phyloP scores from a whole-genome alignment of 2,113 vertebrate genomes.

The Chloropsis hardwickii region DNA sequence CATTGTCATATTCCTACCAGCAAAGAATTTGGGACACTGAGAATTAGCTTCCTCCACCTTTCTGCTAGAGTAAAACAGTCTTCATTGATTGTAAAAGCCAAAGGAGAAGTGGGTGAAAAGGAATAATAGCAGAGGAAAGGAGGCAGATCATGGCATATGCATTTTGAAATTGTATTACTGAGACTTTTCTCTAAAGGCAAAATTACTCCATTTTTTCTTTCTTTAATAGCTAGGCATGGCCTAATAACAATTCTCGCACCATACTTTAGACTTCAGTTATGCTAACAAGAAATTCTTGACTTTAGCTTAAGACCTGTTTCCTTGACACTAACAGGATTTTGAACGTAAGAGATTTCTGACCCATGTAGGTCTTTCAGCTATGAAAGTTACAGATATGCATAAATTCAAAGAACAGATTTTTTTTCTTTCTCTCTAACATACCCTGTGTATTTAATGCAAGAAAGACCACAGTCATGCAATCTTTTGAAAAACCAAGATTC shows the following conservation, averaged over 20 bases:
- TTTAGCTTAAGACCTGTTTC: not conserved
- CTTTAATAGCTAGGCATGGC: not conserved
- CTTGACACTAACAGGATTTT: not conserved
- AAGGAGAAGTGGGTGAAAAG: not conserved
- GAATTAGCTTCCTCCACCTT: not conserved
- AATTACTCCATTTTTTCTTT: not conserved
- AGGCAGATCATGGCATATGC: rapidly evolving
- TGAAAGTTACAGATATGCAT: not conserved
- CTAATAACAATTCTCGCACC: not conserved
- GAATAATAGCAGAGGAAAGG: not conserved
- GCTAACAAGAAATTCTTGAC: not conserved
- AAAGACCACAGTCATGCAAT: not conserved
- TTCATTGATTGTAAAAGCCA: not conserved
- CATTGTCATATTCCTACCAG: not conserved
- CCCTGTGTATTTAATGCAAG: not conserved
- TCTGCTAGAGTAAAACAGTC: not conserved
- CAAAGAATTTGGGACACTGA: not conserved
- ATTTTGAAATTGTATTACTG: not conserved
- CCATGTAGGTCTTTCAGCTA: rapidly evolving
- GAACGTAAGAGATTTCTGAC: not conserved
- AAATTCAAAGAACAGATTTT: not conserved
- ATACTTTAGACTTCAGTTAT: not conserved
- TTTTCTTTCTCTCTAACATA: not conserved
- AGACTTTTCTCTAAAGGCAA: not conserved
- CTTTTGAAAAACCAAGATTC: not conserved